phyloP scores from a whole-genome alignment of 1,140 invertebrate species.

The Gonioctena quinquepunctata region DNA sequence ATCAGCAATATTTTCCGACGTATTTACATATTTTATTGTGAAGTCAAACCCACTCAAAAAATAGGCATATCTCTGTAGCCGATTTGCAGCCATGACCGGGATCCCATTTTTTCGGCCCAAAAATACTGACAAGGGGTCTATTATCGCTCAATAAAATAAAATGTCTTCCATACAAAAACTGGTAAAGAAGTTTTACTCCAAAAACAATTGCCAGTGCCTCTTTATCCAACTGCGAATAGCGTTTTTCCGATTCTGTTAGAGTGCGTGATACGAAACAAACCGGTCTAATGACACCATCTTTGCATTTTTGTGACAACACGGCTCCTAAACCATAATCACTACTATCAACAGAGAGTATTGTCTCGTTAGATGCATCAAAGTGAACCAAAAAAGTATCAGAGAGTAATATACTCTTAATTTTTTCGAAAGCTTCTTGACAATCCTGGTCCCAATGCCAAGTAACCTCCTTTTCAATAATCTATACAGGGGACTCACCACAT shows the following conservation, averaged over 20 bases:
- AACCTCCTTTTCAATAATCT: slow-evolving; percentile 45
- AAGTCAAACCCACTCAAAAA: slow-evolving; percentile 45
- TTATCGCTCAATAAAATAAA: slow-evolving; percentile 61
- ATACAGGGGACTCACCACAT: slow-evolving; percentile 21
- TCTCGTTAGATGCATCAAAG: slow-evolving; percentile 33
- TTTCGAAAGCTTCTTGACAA: slow-evolving; percentile 37
- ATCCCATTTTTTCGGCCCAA: slow-evolving; percentile 50
- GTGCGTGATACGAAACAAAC: slow-evolving; percentile 57
- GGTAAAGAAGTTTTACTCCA: slow-evolving; percentile 56
- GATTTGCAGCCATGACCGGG: slow-evolving; percentile 39
- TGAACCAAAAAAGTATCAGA: slow-evolving; percentile 35
- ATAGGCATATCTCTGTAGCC: slow-evolving; percentile 51
- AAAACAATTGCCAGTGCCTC: slow-evolving; percentile 59
- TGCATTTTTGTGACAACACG: slow-evolving; percentile 31
- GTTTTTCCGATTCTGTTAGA: slow-evolving; percentile 54
- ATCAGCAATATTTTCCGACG: neutral
- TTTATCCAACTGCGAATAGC: slow-evolving; percentile 60
- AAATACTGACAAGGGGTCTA: slow-evolving; percentile 57
- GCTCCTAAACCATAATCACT: slow-evolving; percentile 37
- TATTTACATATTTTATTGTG: slow-evolving; percentile 25
- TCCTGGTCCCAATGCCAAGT: slow-evolving; percentile 42
- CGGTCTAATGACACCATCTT: slow-evolving; percentile 49
- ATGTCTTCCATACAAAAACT: slow-evolving; percentile 58
- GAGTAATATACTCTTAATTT: slow-evolving; percentile 40
- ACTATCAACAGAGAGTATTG: slow-evolving; percentile 28